Evolutionary conservation across 1,140 invertebrate genomes (phyloP).

Genomic region (Cyphomyrmex costatus): DNA sequence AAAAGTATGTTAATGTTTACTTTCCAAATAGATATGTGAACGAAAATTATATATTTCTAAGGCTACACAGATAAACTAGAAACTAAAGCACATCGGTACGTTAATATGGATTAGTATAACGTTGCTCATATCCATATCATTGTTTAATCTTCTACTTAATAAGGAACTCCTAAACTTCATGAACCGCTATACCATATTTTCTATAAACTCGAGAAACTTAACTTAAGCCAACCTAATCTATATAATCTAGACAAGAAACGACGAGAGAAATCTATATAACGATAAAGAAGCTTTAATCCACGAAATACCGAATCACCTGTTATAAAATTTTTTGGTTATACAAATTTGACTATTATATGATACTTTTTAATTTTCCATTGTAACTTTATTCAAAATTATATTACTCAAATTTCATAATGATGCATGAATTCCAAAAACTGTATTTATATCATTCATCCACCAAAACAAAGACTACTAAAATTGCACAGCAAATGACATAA

Average conservation of each 20-base stretch:
- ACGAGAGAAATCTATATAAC: background rate
- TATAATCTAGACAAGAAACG: constrained; percentile 15
- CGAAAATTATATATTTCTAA: constrained; percentile 59
- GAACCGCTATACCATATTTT: constrained; percentile 34
- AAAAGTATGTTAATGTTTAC: background rate
- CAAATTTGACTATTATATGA: background rate
- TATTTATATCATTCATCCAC: background rate
- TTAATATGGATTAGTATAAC: constrained; percentile 43
- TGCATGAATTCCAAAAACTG: background rate
- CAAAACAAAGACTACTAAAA: constrained; percentile 3
- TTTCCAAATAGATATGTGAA: constrained; percentile 27
- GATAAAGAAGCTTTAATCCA: constrained; percentile 16
- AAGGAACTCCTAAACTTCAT: constrained; percentile 34
- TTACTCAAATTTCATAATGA: background rate
- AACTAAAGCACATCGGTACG: background rate
- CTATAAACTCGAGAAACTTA: constrained; percentile 30
- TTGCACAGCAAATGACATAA: constrained; percentile 11
- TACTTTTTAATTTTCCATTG: background rate
- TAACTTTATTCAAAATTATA: background rate
- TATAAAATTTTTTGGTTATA: background rate
- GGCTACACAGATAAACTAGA: constrained; percentile 12
- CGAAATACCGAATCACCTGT: background rate
- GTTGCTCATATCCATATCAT: constrained; percentile 34
- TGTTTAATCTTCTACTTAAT: constrained; percentile 67
- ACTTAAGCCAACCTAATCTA: constrained; percentile 22